These are phyloP conservation scores for Adelges cooleyi DNA, from an alignment of 1,140 invertebrate species.

Conservation along the genomic window DNA sequence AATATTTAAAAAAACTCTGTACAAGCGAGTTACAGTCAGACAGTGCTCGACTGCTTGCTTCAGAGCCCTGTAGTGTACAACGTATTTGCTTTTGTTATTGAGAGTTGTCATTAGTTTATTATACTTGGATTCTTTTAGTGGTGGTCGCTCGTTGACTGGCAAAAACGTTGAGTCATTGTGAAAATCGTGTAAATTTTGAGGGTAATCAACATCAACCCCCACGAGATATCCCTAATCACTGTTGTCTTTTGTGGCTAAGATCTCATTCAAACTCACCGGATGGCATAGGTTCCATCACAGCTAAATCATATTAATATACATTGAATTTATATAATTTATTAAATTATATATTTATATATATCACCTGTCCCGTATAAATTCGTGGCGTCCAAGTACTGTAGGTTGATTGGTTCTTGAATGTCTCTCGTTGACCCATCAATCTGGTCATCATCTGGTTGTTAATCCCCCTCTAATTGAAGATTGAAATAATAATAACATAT, in stretches of 20 bases:
- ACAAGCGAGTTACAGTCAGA: conserved; percentile 35
- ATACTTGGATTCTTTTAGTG: conserved; percentile 12
- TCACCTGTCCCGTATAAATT: neutral
- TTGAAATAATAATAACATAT: neutral
- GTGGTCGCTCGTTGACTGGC: conserved; percentile 34
- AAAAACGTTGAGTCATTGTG: conserved; percentile 39
- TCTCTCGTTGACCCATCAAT: neutral
- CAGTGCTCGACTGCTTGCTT: conserved; percentile 41
- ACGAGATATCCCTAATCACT: too few species aligned
- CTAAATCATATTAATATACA: too few species aligned
- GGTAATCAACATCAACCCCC: neutral
- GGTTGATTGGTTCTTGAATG: neutral
- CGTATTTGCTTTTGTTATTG: conserved; percentile 39
- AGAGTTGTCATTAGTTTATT: conserved; percentile 36
- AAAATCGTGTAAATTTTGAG: conserved; percentile 31
- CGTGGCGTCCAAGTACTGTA: neutral
- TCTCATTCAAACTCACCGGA: neutral
- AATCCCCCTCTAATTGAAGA: neutral
- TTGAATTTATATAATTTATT: too few species aligned
- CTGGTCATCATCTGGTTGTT: too few species aligned
- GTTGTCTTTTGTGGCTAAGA: too few species aligned
- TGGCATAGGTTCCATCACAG: neutral
- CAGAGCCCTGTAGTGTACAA: conserved; percentile 43
- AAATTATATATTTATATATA: too few species aligned
- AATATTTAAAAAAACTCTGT: too few species aligned